Evolutionary conservation across 2,113 vertebrate genomes (phyloP).

Genomic region (Fukomys damarensis): DNA sequence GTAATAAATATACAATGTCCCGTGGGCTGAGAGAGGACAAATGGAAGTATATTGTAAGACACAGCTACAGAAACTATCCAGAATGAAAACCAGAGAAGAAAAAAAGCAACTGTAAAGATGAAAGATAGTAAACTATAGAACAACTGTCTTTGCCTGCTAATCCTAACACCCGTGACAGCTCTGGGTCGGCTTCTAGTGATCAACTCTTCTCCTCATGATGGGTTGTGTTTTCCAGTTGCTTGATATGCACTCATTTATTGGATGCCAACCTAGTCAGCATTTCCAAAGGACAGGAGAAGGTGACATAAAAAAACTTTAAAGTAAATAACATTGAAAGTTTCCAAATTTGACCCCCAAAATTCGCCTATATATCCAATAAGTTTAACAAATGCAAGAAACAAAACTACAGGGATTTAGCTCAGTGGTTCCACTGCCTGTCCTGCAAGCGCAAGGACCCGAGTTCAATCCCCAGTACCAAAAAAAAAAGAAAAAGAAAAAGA

Average conservation of each 20-base stretch:
- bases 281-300: background rate
- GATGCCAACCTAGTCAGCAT: background rate
- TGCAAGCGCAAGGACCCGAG: too few relatives aligned
- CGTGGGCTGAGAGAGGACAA: background rate
- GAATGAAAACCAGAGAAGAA: background rate
- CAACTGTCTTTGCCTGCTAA: background rate
- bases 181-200: background rate
- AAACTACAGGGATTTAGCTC: too few relatives aligned
- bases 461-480: too few relatives aligned
- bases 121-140: background rate
- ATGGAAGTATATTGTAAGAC: background rate
- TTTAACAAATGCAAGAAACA: background rate
- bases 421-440: too few relatives aligned
- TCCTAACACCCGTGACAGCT: background rate
- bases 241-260: background rate
- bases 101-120: background rate
- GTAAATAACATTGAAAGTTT: background rate
- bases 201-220: background rate
- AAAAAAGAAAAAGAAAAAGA: too few relatives aligned
- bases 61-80: background rate
- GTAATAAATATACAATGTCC: background rate
- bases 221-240: background rate
- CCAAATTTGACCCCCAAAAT: background rate
- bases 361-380: background rate
- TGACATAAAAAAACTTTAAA: background rate